phyloP scores from a whole-genome alignment of 2,113 vertebrate species.

The Myiozetetes cayanensis region DNA sequence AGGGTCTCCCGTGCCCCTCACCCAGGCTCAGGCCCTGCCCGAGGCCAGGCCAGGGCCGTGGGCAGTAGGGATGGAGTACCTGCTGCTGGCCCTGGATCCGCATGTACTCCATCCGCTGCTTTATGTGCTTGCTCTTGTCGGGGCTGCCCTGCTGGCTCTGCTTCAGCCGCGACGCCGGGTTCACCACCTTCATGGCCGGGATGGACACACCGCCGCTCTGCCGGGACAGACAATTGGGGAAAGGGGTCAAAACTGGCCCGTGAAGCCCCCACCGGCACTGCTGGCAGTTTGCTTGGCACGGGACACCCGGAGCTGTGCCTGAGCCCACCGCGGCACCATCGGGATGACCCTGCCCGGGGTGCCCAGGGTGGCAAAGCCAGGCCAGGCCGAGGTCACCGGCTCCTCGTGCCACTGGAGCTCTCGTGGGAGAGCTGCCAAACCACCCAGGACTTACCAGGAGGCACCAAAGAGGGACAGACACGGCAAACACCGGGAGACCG shows the following conservation, averaged over 20 bases:
- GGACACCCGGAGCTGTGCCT: neutral
- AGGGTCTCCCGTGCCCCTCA: neutral
- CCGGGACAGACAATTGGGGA: neutral
- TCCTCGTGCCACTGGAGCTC: neutral
- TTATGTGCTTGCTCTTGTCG: slow-evolving; percentile 89
- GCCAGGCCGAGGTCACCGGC: fast-evolving
- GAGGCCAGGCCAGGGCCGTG: neutral
- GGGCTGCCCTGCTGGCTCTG: slow-evolving; percentile 88
- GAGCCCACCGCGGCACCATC: neutral
- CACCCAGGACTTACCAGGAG: neutral
- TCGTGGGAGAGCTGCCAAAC: neutral
- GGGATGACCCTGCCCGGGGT: fast-evolving
- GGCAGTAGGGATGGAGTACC: slow-evolving; percentile 79
- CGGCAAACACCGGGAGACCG: neutral
- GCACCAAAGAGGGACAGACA: neutral
- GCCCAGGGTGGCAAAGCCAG: fast-evolving
- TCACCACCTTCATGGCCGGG: slow-evolving; percentile 81
- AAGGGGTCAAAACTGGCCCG: neutral
- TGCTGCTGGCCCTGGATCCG: slow-evolving; percentile 93
- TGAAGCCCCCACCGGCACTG: fast-evolving
- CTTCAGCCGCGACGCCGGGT: slow-evolving; percentile 88
- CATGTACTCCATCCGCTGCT: slow-evolving; percentile 90
- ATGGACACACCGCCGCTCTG: slow-evolving; percentile 79
- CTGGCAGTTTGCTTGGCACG: neutral
- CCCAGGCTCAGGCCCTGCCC: fast-evolving